Percentiles rank a stretch among this genome's conserved stretches.
Evolutionary conservation across 2,888 invertebrate genomes (phyloP).

Genomic region (Thymelicus lineola): DNA sequence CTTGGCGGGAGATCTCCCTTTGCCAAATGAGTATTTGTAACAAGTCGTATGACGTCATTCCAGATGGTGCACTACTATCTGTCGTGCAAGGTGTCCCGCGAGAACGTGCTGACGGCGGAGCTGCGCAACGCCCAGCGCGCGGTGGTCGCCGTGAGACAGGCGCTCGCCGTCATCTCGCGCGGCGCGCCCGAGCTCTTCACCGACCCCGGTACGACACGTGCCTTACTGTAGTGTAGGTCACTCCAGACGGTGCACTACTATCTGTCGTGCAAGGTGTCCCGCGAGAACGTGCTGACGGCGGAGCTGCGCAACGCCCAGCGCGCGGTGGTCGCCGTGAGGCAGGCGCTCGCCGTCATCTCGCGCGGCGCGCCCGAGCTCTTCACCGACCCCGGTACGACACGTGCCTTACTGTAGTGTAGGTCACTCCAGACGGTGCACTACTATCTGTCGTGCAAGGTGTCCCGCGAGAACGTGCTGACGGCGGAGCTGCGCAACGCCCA

Average conservation of each 20-base stretch:
- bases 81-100: conserved; percentile 91
- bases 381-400: conserved; percentile 69
- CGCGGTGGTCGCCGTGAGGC: conserved; percentile 88
- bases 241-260: conserved; percentile 63
- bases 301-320: conserved; percentile 53
- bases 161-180: conserved; percentile 87
- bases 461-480: no score
- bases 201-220: conserved; percentile 64
- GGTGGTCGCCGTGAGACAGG: conserved; percentile 88
- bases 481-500: no score
- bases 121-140: conserved; percentile 91
- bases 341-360: conserved; percentile 89
- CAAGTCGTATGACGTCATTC: neutral
- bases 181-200: conserved; percentile 78
- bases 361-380: conserved; percentile 77
- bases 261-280: conserved; percentile 86
- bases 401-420: no score
- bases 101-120: conserved; percentile 92
- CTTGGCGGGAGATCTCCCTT: no score
- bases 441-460: conserved; percentile 86
- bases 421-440: conserved; percentile 63
- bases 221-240: no score
- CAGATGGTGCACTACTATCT: conserved; percentile 91
- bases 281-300: no score
- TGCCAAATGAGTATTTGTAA: neutral